Evolutionary conservation across 2,888 invertebrate species (phyloP), one percentile per base, ranked within the genome.

Genomic region (Oxycera nigricornis): DNA sequence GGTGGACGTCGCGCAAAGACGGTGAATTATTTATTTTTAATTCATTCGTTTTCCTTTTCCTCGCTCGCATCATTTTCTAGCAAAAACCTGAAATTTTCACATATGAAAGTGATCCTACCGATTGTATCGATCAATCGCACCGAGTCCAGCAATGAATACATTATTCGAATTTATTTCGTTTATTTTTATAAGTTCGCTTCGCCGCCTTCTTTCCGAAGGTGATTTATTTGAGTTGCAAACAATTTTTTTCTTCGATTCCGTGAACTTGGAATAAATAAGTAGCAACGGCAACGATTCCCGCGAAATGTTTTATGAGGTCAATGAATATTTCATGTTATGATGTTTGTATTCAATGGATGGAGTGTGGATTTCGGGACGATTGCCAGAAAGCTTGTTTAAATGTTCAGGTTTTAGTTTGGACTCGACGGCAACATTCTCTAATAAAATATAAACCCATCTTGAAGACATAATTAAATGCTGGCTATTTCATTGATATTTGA

Each of bases 201-300:
- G 52, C 7, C 46, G 24, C 52, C 24, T 24, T 20, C 52, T 55
- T 55, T 22, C 11, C 52, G 22, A 55, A 7, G 52, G 52, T 55
- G 52, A 55, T 22, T 55, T 55, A 55, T 55, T 55, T 24, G 52
- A 22, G 3, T 55, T 2, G 52, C 11, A 24, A 11, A 35, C 3
- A 2, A 55, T 55, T 24, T 55, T 6, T 55, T 55, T 55, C 2
- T n/a, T n/a, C n/a, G n/a, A n/a, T 20, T 55, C 52, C 52, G 52
- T 55, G 52, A 55, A 55, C 52, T 55, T 55, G 52, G 52, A 55
- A 55, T 55, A 55, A 55, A 55, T 55, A 20, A 55, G 3, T 17
- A 55, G 14, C 46, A n/a, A 46, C 46, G 46, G 3, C 46, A 46
- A 6, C 7, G 52, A 55, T 55, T n/a, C 4, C 22, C 52, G 52